Base-by-base conservation (phyloP, 2,888 invertebrate genomes). In the Folsomia manolachei region DNA sequence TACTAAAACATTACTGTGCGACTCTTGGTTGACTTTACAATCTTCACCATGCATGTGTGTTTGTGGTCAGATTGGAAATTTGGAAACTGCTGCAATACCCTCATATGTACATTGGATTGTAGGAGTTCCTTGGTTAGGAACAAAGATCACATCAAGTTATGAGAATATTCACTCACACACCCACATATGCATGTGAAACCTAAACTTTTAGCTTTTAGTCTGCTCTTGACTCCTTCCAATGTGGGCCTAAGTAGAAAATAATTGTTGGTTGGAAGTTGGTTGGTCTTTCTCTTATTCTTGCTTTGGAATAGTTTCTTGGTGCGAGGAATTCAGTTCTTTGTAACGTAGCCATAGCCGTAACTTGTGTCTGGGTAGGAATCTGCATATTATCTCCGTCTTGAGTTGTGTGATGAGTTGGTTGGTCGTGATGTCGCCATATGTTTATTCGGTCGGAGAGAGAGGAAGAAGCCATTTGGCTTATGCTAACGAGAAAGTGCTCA, bases 401-500 rank as follows among this genome's bases (percentile, higher is more conserved):
- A 51, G 51, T 51, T 51, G 56, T n/a, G 56, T 56, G 56, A 56
- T 60, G 63, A 63, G 63, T 63, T 63, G 26, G 25, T 63, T 63
- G 70, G 25, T 68, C 62, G 68, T 71, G 52, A 63, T 53, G 68
- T 71, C 71, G 63, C 65, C 51, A 67, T 62, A 63, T 67, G 73
- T 73, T 25, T 62, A 56, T 19, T 65, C n/a, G 72, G n/a, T n/a
- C n/a, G n/a, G n/a, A 61, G 51, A 39, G 53, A 24, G 51, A 53
- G 53, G 53, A 64, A 72, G 75, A 75, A 79, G 79, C 79, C 77
- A 79, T 79, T 79, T 77, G 77, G 77, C 79, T 78, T 79, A 79
- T 79, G 79, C 79, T 79, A 79, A 79, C 79, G 79, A 79, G 77
- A 74, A 74, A 74, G 64, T 18, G 26, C 19, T 74, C 76, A 78